Base-by-base conservation (phyloP, 2,797 vertebrate genomes). In the Eulemur mongoz region DNA sequence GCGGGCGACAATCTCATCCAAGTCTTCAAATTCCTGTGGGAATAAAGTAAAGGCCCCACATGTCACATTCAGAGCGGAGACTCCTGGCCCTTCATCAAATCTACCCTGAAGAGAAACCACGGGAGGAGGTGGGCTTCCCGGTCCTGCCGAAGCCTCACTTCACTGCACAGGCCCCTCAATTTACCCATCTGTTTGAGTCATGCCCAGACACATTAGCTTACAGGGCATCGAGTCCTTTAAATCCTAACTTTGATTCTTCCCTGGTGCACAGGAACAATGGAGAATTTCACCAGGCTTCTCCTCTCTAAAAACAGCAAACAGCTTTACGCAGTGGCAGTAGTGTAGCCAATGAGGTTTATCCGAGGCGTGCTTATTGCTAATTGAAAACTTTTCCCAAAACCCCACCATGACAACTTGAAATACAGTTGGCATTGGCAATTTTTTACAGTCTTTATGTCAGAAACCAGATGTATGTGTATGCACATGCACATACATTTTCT, bases 1-100 rank as follows among this genome's bases (percentile, higher is more conserved):
- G 22, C 99, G 99, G 96, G 99, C 99, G 52, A 99, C 99, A 96
- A 99, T 99, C 98, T 99, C 99, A 98, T 99, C 99, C 97, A 99
- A 98, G 98, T 99, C 99, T 98, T 99, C 99, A 99, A 99, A 99
- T 92, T 99, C 99, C 99, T 99, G 96, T 73, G 98, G 38, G 95
- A 89, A 97, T 38, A 97, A 43, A 91, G 86, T 72, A 95, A 98
- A 97, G 54, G 25, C 23, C 65, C 30, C 17, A 61, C 5, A 40
- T n/a, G 48, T 95, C 48, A 70, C 3, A 83, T 2, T 17, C 45
- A 70, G 30, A 89, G 45, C 48, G 45, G 27, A 80, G 83, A 93
- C 2, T 73, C 70, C 69, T 43, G 23, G 88, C 9, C 45, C 32
- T 87, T 72, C 22, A 72, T 40, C 50, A 63, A 52, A 63, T 82